Evolutionary conservation across 1,140 invertebrate genomes (phyloP).

Genomic region (Sycophaga agraensis): DNA sequence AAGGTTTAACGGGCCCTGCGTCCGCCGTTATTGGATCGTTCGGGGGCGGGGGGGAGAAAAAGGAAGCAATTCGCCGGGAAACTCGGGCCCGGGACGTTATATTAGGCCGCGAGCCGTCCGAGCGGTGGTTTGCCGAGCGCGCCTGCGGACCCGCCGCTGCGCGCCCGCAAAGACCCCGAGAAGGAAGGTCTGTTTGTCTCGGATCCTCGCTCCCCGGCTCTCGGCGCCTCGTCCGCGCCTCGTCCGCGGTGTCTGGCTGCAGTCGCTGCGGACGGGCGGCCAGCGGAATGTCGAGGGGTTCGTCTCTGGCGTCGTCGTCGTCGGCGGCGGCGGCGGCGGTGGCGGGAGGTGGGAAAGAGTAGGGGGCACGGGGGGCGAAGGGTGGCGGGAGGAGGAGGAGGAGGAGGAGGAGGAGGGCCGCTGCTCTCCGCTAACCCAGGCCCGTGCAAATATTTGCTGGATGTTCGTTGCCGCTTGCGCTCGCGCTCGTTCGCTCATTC

Average conservation of each 20-base stretch:
- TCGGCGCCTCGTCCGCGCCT: no score
- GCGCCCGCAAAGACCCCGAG: no score
- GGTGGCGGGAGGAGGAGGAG: no score
- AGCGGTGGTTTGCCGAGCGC: no score
- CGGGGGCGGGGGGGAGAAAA: no score
- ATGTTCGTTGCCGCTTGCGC: constrained; percentile 38
- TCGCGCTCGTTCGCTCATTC: constrained; percentile 37
- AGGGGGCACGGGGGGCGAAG: neutral
- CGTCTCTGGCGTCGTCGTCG: constrained; percentile 31
- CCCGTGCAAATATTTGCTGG: constrained; percentile 43
- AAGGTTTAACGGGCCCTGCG: no score
- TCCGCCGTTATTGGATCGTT: no score
- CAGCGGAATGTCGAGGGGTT: constrained; percentile 32
- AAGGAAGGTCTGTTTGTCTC: neutral
- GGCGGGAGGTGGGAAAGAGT: no score
- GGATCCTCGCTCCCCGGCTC: neutral
- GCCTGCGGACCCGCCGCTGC: no score
- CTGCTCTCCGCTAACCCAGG: constrained; percentile 38
- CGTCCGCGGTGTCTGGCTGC: neutral
- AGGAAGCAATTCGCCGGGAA: no score
- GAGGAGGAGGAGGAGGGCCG: constrained; percentile 16
- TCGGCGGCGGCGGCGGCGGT: constrained; percentile 14
- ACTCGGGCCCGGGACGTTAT: no score
- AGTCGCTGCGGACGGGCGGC: constrained; percentile 5
- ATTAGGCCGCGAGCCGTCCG: no score